Evolutionary conservation across 1,140 invertebrate species (phyloP).

Genomic region (Ladona fulva): DNA sequence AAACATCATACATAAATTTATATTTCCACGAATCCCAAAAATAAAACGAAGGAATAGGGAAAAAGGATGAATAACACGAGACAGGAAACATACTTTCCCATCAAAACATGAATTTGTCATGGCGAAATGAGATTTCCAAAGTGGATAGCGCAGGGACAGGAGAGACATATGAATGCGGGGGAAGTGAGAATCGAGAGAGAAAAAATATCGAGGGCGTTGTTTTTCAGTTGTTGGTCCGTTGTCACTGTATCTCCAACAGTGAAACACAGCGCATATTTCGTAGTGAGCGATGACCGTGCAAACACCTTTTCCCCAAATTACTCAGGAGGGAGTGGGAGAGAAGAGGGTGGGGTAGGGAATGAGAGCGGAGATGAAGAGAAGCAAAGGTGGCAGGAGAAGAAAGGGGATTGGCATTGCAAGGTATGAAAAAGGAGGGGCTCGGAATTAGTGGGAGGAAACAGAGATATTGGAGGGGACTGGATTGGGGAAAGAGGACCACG

Average conservation of each 20-base stretch:
- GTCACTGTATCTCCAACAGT: not conserved
- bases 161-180: not conserved
- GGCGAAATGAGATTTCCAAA: not conserved
- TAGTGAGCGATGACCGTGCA: not conserved
- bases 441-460: too few species aligned
- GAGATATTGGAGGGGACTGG: too few species aligned
- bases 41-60: too few species aligned
- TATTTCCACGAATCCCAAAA: too few species aligned
- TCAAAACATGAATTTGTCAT: too few species aligned
- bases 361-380: not conserved
- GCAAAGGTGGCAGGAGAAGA: not conserved
- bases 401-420: too few species aligned
- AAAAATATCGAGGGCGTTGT: not conserved
- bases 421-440: too few species aligned
- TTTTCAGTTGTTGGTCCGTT: not conserved
- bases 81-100: too few species aligned
- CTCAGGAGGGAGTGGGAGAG: not conserved
- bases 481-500: too few species aligned
- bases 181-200: not conserved
- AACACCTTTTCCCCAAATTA: not conserved
- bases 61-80: too few species aligned
- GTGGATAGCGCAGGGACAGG: not conserved
- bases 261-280: constrained; percentile 1
- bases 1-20: too few species aligned
- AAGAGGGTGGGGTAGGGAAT: not conserved